Evolutionary conservation across 2,797 vertebrate genomes (phyloP), one percentile per base, ranked within the genome.

Genomic region (Sylvia borin): DNA sequence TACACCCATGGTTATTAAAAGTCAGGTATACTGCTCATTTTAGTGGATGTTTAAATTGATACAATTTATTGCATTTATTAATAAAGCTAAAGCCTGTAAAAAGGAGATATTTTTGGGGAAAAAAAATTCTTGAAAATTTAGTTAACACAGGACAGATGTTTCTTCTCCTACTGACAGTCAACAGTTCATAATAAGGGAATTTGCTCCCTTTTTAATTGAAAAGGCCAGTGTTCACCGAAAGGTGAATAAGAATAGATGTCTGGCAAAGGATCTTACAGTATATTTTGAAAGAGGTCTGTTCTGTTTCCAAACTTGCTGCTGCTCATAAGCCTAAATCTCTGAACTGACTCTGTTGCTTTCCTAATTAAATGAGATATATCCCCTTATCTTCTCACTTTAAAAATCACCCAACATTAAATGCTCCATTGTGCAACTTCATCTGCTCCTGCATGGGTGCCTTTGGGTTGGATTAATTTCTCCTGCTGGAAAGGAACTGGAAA

Each of bases 121-220:
- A 72, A 62, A 53, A 86, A 50, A 54, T n/a, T 79, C 45, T 74
- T 64, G 40, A 84, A 90, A 73, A 47, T 82, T 79, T 34, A 61
- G 80, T 65, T 96, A 95, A 95, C 50, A 20, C 60, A 47, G 79
- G 82, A 75, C 94, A 96, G 85, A 95, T 96, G 93, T 88, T 96
- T 88, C 85, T 79, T 83, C 66, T 92, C 92, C 77, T 94, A 66
- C 85, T 95, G 95, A 91, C 78, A 95, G 93, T 74, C 88, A 96
- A 45, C 38, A 54, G 64, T 60, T 94, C 87, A 71, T 60, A 93
- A 92, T 92, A 90, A 86, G 19, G 73, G 77, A 96, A 87, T 96
- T 95, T 92, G 65, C 91, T 95, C 73, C 57, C 73, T 90, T 95
- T 94, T 73, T 85, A 89, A 96, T 95, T 96, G 92, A 70, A 94